phyloP scores from a whole-genome alignment of 1,140 invertebrate genomes.

The Mizuhopecten yessoensis region DNA sequence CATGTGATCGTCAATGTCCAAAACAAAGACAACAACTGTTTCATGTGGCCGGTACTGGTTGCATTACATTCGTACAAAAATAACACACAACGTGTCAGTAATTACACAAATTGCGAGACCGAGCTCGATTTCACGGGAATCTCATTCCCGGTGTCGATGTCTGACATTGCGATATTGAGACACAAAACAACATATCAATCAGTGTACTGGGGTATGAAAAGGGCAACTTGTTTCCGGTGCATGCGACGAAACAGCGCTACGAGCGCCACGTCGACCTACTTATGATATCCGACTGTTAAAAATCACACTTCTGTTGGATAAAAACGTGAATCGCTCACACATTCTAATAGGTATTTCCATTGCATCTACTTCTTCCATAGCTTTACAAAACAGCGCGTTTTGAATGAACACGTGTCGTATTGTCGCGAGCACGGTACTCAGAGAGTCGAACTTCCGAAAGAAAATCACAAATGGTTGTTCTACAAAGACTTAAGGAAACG shows the following conservation, averaged over 20 bases:
- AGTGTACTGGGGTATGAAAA: constrained; percentile 58
- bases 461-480: no score
- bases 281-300: constrained; percentile 50
- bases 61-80: no score
- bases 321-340: constrained; percentile 25
- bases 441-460: no score
- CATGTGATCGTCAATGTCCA: no score
- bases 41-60: no score
- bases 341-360: neutral
- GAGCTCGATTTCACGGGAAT: no score
- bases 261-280: constrained; percentile 51
- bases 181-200: no score
- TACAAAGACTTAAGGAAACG: neutral
- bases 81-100: no score
- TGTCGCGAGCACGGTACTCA: constrained; percentile 54
- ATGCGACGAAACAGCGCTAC: constrained; percentile 42
- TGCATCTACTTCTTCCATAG: constrained; percentile 54
- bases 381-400: constrained; percentile 51
- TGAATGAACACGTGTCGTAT: constrained; percentile 46
- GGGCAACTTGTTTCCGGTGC: constrained; percentile 43
- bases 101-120: no score
- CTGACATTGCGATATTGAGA: no score
- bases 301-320: constrained; percentile 59
- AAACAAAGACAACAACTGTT: no score
- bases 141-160: no score